Base-by-base conservation (phyloP, 2,888 invertebrate species). In the Rhagophthalmus giganteus region DNA sequence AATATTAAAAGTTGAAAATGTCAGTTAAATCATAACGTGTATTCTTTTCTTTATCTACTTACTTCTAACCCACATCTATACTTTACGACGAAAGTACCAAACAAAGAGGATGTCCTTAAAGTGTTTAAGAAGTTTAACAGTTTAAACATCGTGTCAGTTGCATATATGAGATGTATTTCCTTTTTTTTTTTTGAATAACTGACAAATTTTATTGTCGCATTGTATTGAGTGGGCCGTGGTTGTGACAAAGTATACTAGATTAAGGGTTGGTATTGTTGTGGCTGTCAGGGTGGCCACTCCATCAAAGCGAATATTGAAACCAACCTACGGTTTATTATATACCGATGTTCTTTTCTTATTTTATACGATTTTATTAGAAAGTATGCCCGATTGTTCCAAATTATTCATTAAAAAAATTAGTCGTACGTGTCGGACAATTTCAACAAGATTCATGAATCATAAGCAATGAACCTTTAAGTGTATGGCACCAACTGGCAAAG, bases 181-280 rank as follows among this genome's bases (percentile, higher is more conserved):
- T n/a, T n/a, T n/a, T n/a, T n/a, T n/a, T n/a, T 48, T 53, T 49
- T 39, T 39, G 40, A 47, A 39, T 44, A 52, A 55, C 38, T 49
- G 42, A 35, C 42, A 34, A 41, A 51, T 55, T 55, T 52, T 55
- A 34, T 55, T 47, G 54, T 50, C 37, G 49, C 52, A 56, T 39
- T 53, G 55, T 54, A 50, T 52, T 55, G 48, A 61, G 62, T 60
- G 59, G 61, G 44, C 65, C 69, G 68, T 70, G 70, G 67, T 60
- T 59, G 60, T 70, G 70, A 70, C 70, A 70, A 65, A 69, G 70
- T 70, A 68, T 64, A 65, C 69, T 68, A 68, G 69, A 69, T 70
- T 70, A 70, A 70, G 68, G 65, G 66, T 52, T 54, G 35, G 54
- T 54, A 67, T 69, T 70, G 69, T 70, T 62, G 55, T 47, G 60